Evolutionary conservation across 1,140 invertebrate genomes (phyloP).

Genomic region (Drosophila navojoa): DNA sequence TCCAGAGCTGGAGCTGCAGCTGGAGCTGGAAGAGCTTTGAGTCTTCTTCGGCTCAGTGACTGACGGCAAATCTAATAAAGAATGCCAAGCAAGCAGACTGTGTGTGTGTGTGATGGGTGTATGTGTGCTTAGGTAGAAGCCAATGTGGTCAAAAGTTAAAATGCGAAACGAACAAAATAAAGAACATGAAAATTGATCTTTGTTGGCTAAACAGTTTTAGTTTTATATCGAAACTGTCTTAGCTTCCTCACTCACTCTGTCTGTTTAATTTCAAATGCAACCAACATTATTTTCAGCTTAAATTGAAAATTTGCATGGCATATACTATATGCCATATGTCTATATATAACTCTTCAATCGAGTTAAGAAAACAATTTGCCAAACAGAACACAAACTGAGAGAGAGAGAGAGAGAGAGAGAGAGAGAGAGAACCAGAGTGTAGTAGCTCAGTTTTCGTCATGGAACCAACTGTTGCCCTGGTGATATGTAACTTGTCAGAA

Average conservation of each 20-base stretch:
- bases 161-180: neutral
- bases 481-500: conserved; percentile 78
- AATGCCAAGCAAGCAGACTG: conserved; percentile 17
- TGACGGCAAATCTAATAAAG: conserved; percentile 72
- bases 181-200: conserved; percentile 17
- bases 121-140: conserved; percentile 27
- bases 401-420: conserved; percentile 11
- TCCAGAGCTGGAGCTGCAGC: conserved; percentile 20
- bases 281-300: conserved; percentile 28
- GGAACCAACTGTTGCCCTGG: conserved; percentile 74
- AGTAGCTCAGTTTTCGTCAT: conserved; percentile 17
- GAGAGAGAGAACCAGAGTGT: neutral
- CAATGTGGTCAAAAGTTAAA: conserved; percentile 62
- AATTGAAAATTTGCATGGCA: conserved; percentile 28
- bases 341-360: conserved; percentile 2
- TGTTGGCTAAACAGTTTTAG: conserved; percentile 43
- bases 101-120: neutral
- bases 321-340: no score
- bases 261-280: conserved; percentile 45
- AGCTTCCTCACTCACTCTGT: conserved; percentile 21
- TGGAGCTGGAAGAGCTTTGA: neutral
- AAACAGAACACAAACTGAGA: neutral
- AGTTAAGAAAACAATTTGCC: conserved; percentile 37
- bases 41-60: conserved; percentile 26
- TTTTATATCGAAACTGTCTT: conserved; percentile 25